A percentile compares a stretch with the other conserved stretches of the same genome.
phyloP scores from a whole-genome alignment of 2,113 vertebrate species.

The Sturnus vulgaris region DNA sequence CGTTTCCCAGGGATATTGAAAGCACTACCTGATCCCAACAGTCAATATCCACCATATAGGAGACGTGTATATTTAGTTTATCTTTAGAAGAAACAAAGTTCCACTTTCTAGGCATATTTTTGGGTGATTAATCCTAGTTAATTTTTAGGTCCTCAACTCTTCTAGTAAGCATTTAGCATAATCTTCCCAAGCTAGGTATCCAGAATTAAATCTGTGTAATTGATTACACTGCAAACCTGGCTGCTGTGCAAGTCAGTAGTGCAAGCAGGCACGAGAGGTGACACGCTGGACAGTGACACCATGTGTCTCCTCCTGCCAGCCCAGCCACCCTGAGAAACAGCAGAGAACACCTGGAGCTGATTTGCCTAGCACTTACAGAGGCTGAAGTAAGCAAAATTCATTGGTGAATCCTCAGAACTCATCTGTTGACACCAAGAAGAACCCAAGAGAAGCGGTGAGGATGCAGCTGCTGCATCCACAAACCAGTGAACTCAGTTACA shows the following conservation, averaged over 20 bases:
- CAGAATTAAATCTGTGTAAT: neutral
- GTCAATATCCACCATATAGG: neutral
- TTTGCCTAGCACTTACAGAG: neutral
- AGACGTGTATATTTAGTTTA: neutral
- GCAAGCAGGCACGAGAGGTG: neutral
- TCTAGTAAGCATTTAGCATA: neutral
- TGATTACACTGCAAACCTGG: neutral
- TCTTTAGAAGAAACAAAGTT: neutral
- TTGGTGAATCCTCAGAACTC: neutral
- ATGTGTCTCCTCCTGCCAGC: neutral
- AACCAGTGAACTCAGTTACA: fast-evolving
- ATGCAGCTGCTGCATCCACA: neutral
- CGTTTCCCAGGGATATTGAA: neutral
- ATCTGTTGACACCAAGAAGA: neutral
- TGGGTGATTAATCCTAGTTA: neutral
- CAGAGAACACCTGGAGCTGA: neutral
- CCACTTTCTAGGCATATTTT: neutral
- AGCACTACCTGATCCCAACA: neutral
- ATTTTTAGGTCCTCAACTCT: neutral
- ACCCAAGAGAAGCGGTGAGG: neutral
- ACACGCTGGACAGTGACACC: neutral
- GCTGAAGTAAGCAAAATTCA: neutral
- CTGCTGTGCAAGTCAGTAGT: neutral
- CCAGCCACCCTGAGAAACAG: neutral
- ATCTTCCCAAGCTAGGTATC: neutral